Base-by-base conservation (phyloP, 2,888 invertebrate genomes). In the Caenorhabditis sp. region DNA sequence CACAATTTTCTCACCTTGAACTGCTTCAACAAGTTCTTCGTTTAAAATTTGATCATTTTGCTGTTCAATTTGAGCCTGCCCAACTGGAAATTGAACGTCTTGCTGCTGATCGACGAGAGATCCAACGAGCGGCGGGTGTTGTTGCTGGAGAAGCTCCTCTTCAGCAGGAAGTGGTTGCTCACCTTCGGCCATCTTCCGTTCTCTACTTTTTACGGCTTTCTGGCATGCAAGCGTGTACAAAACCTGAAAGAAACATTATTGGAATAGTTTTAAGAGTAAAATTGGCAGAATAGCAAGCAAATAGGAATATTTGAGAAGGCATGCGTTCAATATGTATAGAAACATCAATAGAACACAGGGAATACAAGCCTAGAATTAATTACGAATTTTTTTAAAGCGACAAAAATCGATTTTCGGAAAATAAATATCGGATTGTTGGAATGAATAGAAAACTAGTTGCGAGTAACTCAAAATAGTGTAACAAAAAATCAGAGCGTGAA, bases 181-280 rank as follows among this genome's bases (percentile, higher is more conserved):
- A 32, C 45, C 61, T 32, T 71, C 70, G 7, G 53, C 70, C 70
- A 71, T 71, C 17, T 41, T 70, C 39, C 24, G 13, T 6, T 46
- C 35, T 15, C 2, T 13, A 37, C n/a, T 56, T 20, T 15, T 66
- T 48, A 56, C 48, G 45, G 32, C 22, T 37, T 15, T 17, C 35
- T 45, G 43, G 24, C 68, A 70, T 70, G 59, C 59, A 70, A 70
- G 59, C 52, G 27, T 37, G 11, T 30, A 52, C 30, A 11, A 48
- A 52, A n/a, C 68, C 59, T 58, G 4, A 70, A 59, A 56, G 11
- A 39, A 24, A n/a, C 20, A 15, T 26, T 9, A 41, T 30, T 48
- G 3, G 3, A 13, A 27, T 5, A 48, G 27, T 15, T 9, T 41
- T 41, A 7, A 3, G 41, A 8, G 15, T 41, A 41, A 5, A 7